Percentiles rank a stretch among this genome's conserved stretches.
phyloP scores from a whole-genome alignment of 2,113 vertebrate genomes.

The Ageneiosus marmoratus region DNA sequence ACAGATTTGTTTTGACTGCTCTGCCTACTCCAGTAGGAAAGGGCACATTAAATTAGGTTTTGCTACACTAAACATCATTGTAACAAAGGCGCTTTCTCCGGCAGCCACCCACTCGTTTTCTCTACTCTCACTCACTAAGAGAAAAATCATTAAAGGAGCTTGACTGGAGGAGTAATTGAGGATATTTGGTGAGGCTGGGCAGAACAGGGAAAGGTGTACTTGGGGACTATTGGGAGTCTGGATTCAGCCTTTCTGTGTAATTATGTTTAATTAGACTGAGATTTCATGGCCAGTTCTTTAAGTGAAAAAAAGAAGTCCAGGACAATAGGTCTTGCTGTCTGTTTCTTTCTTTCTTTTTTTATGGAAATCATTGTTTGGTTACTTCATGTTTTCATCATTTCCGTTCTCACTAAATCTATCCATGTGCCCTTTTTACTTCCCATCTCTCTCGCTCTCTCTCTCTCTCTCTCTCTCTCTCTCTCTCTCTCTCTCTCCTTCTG shows the following conservation, averaged over 20 bases:
- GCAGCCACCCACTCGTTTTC: slow-evolving; percentile 40
- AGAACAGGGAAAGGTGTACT: slow-evolving; percentile 31
- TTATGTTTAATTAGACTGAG: slow-evolving; percentile 56
- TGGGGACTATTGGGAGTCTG: slow-evolving; percentile 47
- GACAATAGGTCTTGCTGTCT: not conserved
- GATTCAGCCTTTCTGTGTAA: slow-evolving; percentile 42
- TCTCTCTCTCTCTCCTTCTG: slow-evolving; percentile 52
- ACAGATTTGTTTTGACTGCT: slow-evolving; percentile 56
- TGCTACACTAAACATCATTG: slow-evolving; percentile 43
- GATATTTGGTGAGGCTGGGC: slow-evolving; percentile 61
- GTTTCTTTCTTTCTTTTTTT: slow-evolving; percentile 17
- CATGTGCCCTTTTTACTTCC: slow-evolving; percentile 36
- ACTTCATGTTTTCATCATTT: slow-evolving; percentile 52
- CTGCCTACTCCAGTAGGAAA: slow-evolving; percentile 48
- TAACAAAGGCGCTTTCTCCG: slow-evolving; percentile 22
- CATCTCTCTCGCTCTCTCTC: slow-evolving; percentile 39
- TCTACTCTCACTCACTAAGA: slow-evolving; percentile 45
- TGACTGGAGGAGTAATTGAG: slow-evolving; percentile 71
- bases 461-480: slow-evolving; percentile 1
- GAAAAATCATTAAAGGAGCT: slow-evolving; percentile 63
- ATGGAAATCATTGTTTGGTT: slow-evolving; percentile 16
- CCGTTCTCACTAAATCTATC: slow-evolving; percentile 7
- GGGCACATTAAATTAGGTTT: slow-evolving; percentile 46
- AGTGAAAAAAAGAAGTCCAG: slow-evolving; percentile 24
- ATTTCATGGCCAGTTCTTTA: slow-evolving; percentile 25